phyloP scores from a whole-genome alignment of 2,113 vertebrate species.

The Cathartes aura region DNA sequence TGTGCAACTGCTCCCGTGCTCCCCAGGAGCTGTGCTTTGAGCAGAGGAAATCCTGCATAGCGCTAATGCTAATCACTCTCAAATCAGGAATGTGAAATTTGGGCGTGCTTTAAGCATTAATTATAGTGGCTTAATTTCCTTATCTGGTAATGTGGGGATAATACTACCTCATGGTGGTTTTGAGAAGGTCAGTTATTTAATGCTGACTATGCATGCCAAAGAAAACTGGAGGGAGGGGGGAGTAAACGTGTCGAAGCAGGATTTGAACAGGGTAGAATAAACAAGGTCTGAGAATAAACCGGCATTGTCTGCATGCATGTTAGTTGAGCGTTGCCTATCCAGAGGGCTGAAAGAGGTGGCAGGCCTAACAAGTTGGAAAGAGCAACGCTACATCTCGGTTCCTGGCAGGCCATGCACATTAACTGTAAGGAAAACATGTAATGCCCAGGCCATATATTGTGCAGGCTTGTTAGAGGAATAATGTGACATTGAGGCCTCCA shows the following conservation, averaged over 20 bases:
- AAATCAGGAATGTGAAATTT: slow-evolving; percentile 35
- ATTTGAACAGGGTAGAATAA: slow-evolving; percentile 22
- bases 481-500: neutral
- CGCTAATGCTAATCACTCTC: neutral
- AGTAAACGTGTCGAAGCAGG: neutral
- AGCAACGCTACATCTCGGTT: neutral
- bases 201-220: neutral
- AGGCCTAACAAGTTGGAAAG: neutral
- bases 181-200: slow-evolving; percentile 60
- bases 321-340: neutral
- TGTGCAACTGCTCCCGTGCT: neutral
- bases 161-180: slow-evolving; percentile 11
- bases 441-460: fast-evolving
- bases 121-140: slow-evolving; percentile 52
- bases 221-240: neutral
- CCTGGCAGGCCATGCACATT: neutral
- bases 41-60: slow-evolving; percentile 4
- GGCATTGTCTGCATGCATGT: neutral
- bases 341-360: neutral
- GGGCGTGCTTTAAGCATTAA: slow-evolving; percentile 10
- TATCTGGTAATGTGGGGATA: slow-evolving; percentile 44
- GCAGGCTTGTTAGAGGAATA: neutral
- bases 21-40: neutral
- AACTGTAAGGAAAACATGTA: neutral
- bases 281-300: neutral